A percentile compares a stretch with the other conserved stretches of the same genome.
Conservation (phyloP, 2,888 invertebrate species). For the Cephus spinipes region DNA sequence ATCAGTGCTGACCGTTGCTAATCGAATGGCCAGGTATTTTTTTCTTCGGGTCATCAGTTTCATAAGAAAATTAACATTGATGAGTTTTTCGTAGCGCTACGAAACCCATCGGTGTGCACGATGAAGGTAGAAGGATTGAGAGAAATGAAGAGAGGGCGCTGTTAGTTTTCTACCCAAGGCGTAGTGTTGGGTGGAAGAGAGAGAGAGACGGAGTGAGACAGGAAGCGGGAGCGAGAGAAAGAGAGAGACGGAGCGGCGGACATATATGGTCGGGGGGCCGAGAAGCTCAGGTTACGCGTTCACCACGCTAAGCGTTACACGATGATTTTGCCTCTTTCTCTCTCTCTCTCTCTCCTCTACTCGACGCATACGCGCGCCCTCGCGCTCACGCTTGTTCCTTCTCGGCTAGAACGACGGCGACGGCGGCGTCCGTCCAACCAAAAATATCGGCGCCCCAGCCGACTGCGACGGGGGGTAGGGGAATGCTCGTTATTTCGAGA, state of each 20-base stretch:
- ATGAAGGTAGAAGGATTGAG: background rate
- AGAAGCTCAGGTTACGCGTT: conserved; percentile 62
- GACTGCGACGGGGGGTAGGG: conserved; percentile 26
- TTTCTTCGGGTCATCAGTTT: background rate
- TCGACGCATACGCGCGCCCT: background rate
- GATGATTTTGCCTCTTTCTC: conserved; percentile 23
- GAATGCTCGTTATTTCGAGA: conserved; percentile 57
- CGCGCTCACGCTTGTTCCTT: background rate
- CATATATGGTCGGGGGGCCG: conserved; percentile 65
- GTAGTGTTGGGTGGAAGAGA: conserved; percentile 21
- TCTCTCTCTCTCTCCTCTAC: background rate
- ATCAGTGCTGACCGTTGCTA: background rate
- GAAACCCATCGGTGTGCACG: background rate
- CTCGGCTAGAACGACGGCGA: background rate
- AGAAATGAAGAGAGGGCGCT: background rate
- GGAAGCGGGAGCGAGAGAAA: conserved; percentile 25
- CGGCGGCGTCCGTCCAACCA: conserved; percentile 35
- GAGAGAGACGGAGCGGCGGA: conserved; percentile 57
- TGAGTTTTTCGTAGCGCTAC: background rate
- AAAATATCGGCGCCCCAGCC: conserved; percentile 49
- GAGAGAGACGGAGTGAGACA: conserved; percentile 31
- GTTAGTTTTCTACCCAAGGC: background rate
- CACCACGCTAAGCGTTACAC: conserved; percentile 57
- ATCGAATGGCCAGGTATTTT: background rate
- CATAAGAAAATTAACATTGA: background rate